These are phyloP conservation scores for Phycodurus eques DNA, from an alignment of 2,113 vertebrate genomes.

Conservation along the genomic window DNA sequence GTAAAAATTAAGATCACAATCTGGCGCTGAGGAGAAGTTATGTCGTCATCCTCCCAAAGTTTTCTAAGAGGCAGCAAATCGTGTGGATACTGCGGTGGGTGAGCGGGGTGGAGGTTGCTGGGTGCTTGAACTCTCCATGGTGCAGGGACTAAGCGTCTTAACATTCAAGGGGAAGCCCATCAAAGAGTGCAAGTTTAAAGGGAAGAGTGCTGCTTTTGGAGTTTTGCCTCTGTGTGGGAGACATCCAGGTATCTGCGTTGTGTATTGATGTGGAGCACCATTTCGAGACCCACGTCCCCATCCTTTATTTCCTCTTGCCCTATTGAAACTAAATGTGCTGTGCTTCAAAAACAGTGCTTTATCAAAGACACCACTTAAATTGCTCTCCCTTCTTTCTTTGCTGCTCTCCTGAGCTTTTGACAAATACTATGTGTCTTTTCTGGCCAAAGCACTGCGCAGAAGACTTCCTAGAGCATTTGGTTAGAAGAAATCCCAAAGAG, in stretches of 20 bases:
- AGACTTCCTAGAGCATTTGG: conserved; percentile 66
- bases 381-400: conserved; percentile 49
- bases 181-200: conserved; percentile 72
- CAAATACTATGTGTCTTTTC: conserved; percentile 66
- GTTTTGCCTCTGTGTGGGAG: conserved; percentile 66
- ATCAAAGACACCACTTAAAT: conserved; percentile 72
- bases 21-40: conserved; percentile 49
- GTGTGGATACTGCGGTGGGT: conserved; percentile 51
- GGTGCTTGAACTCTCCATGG: conserved; percentile 67
- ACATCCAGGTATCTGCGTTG: conserved; percentile 66
- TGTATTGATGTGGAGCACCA: conserved; percentile 69
- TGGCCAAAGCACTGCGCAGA: conserved; percentile 48
- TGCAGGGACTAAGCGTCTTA: conserved; percentile 63
- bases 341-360: conserved; percentile 69
- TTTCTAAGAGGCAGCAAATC: conserved; percentile 44
- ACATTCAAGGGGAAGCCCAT: conserved; percentile 70
- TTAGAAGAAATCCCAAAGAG: conserved; percentile 68
- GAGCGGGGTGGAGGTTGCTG: conserved; percentile 46
- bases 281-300: conserved; percentile 62
- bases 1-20: conserved; percentile 47
- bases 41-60: conserved; percentile 60
- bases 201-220: conserved; percentile 54
- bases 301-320: conserved; percentile 67
- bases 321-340: conserved; percentile 66
- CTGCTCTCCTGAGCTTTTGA: conserved; percentile 62